Evolutionary conservation across 1,140 invertebrate species (phyloP), one percentile per base, ranked within the genome.

Genomic region (Procambarus clarkii): DNA sequence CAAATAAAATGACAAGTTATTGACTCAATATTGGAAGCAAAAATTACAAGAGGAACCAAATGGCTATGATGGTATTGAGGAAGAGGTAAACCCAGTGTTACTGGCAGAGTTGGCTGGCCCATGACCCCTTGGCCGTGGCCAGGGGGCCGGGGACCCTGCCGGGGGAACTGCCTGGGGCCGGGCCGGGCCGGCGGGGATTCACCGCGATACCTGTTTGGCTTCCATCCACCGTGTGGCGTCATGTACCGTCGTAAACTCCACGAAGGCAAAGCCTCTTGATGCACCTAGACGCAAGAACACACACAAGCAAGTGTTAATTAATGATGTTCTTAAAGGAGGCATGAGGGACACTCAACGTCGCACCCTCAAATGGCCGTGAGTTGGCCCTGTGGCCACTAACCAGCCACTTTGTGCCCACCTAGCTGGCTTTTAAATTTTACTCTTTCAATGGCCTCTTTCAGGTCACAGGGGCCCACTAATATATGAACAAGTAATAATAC

Each of bases 181-280:
- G 91, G 91, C 91, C 80, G 79, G 80, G 92, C 85, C 92, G 86
- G 86, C 69, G 82, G 89, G 86, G 92, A 94, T 94, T 94, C 92
- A 91, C 87, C 92, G 88, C 93, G 93, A 93, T 97, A 98, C 98
- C 97, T 98, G 97, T 96, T 97, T 98, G 95, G 96, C 96, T 95
- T 98, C 97, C 97, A 99, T 98, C 97, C 98, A 98, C 94, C 96
- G 96, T 94, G 96, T 96, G 93, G 98, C 97, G 96, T 98, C 98
- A 95, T 96, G 96, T 94, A 97, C 96, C 94, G 97, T 97, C 95
- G 96, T 96, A 97, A 99, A 99, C 96, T 99, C 98, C 95, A 99
- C 97, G 96, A 98, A 99, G 95, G 98, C 98, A 96, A 98, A 98
- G 95, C 97, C 97, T 95, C 97, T 96, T 94, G 97, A 97, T 95